These are phyloP conservation scores for Turnix velox DNA, from an alignment of 2,113 vertebrate species.

Conservation along the genomic window DNA sequence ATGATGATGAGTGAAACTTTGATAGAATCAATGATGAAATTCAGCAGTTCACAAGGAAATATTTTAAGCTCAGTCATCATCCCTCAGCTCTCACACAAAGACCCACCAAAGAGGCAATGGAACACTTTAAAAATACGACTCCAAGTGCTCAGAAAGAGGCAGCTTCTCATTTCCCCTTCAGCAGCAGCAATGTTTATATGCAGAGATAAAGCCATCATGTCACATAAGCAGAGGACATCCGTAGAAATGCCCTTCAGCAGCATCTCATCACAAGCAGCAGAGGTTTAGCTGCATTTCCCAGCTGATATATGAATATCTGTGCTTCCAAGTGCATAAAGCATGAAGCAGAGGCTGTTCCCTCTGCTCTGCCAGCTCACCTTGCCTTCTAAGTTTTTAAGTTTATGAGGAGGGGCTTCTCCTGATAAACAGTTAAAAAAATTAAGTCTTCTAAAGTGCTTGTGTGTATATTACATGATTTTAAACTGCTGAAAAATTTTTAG, in stretches of 20 bases:
- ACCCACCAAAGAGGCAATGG: background rate
- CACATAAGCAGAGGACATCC: background rate
- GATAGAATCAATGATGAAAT: slow-evolving; percentile 16
- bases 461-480: background rate
- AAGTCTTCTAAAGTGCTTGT: background rate
- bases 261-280: background rate
- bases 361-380: background rate
- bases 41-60: slow-evolving; percentile 1
- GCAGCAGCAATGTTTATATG: slow-evolving; percentile 9
- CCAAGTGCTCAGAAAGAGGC: background rate
- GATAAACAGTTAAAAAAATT: background rate
- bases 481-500: background rate
- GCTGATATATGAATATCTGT: background rate
- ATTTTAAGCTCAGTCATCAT: slow-evolving; percentile 20
- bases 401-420: too few relatives aligned
- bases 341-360: background rate
- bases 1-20: background rate
- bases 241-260: background rate
- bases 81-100: background rate
- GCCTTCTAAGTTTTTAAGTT: too few relatives aligned
- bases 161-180: background rate
- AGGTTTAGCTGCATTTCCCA: background rate
- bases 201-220: background rate
- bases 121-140: background rate
- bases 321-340: background rate